Evolutionary conservation across 2,888 invertebrate species (phyloP).

Genomic region (Eupithecia subfuscata): DNA sequence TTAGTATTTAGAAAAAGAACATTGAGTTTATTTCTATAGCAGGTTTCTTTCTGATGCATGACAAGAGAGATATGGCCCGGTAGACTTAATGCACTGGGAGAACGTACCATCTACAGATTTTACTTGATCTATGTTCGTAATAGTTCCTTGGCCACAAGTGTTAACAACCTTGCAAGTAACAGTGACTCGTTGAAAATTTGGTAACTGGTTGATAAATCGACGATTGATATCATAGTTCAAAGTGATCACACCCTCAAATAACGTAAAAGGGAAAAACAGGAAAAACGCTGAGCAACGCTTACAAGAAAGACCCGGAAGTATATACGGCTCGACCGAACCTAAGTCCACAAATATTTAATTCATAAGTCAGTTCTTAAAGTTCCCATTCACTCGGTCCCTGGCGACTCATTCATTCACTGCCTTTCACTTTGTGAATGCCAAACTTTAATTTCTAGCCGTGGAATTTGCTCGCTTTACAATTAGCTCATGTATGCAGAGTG

Average conservation of each 20-base stretch:
- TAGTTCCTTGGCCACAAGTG: background rate
- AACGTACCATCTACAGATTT: background rate
- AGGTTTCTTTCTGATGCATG: background rate
- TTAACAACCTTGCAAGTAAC: background rate
- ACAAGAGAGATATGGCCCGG: background rate
- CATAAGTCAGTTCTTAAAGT: constrained; percentile 28
- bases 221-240: constrained; percentile 8
- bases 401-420: constrained; percentile 57
- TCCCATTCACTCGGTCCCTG: constrained; percentile 54
- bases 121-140: too few relatives aligned
- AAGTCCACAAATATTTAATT: constrained; percentile 18
- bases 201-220: constrained; percentile 4
- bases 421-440: constrained; percentile 58
- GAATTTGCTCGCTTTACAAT: constrained; percentile 34
- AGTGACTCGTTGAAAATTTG: background rate
- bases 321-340: background rate
- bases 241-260: constrained; percentile 4
- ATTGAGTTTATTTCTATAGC: background rate
- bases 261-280: background rate
- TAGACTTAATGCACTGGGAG: too few relatives aligned
- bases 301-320: background rate
- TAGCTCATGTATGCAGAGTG: constrained; percentile 23
- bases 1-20: background rate
- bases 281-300: constrained; percentile 7
- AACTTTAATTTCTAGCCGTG: constrained; percentile 52